These are phyloP conservation scores for Lepidurus apus DNA, from an alignment of 1,140 invertebrate species.

Conservation along the genomic window DNA sequence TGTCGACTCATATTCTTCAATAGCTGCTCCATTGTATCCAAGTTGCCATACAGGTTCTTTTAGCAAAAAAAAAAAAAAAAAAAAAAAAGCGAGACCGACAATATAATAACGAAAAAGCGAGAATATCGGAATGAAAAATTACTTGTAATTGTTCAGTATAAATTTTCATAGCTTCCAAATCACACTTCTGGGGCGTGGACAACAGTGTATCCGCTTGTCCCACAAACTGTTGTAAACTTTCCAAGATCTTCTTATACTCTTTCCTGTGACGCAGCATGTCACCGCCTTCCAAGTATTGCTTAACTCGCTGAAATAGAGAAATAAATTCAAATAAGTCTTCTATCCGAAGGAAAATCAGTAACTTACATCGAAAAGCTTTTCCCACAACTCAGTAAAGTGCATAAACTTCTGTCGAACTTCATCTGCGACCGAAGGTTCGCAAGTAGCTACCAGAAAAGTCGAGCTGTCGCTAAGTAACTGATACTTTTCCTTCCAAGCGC, in stretches of 20 bases:
- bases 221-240: conserved; percentile 71
- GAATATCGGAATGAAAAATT: conserved; percentile 37
- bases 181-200: conserved; percentile 60
- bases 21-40: conserved; percentile 78
- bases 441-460: conserved; percentile 81
- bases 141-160: conserved; percentile 73
- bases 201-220: conserved; percentile 65
- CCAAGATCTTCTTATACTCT: conserved; percentile 70
- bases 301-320: conserved; percentile 52
- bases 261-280: conserved; percentile 73
- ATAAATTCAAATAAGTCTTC: background rate
- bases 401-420: conserved; percentile 69
- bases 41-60: conserved; percentile 63
- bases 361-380: conserved; percentile 64
- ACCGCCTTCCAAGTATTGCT: conserved; percentile 80
- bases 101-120: background rate
- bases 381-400: conserved; percentile 68
- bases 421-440: conserved; percentile 67
- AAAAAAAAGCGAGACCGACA: background rate
- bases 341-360: background rate
- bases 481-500: conserved; percentile 81
- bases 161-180: conserved; percentile 66
- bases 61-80: conserved; percentile 33
- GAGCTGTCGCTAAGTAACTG: conserved; percentile 74
- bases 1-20: conserved; percentile 84